Base-by-base conservation (phyloP, 2,113 vertebrate species). In the Lutjanus erythropterus region DNA sequence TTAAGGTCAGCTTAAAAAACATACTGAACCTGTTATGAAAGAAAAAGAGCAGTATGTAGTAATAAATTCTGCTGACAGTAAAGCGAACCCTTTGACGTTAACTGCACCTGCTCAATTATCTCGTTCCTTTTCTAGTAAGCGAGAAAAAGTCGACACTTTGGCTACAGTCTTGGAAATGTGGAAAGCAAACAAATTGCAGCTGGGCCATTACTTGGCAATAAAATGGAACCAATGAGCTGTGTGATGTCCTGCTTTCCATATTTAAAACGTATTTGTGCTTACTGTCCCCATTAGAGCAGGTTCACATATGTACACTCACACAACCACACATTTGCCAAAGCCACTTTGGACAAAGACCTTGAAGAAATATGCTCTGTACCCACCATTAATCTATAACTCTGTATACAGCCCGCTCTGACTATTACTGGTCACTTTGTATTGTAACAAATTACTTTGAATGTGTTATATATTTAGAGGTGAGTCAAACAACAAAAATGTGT, bases 151-250 rank as follows among this genome's bases (percentile, higher is more conserved):
- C 76, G 53, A 86, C 75, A 55, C 76, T 84, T 83, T 85, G 77
- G 85, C 83, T 69, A 9, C 66, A 66, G 68, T 85, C 72, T 77
- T 86, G 78, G 86, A 92, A 92, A 93, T 80, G 82, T 89, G 83
- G 78, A 92, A 87, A 84, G 86, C 86, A 92, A 94, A 91, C 83
- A 90, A 91, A 92, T 37, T 75, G 81, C 64, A 81, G 74, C 52
- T 41, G 78, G 77, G 74, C 85, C 83, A 87, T 93, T 92, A 91
- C 79, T 69, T 70, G 71, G 80, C 85, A 86, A 92, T 93, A 92
- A 93, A 94, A 83, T 61, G 58, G 78, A 93, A 79, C 72, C 87
- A 94, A 93, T 94, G 93, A 92, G 86, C 86, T 89, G 87, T 90
- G 89, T 59, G 23, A 81, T 66, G 71, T 60, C 55, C 79, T 47